Evolutionary conservation across 2,888 invertebrate genomes (phyloP).

Genomic region (Leucophenga maculata): DNA sequence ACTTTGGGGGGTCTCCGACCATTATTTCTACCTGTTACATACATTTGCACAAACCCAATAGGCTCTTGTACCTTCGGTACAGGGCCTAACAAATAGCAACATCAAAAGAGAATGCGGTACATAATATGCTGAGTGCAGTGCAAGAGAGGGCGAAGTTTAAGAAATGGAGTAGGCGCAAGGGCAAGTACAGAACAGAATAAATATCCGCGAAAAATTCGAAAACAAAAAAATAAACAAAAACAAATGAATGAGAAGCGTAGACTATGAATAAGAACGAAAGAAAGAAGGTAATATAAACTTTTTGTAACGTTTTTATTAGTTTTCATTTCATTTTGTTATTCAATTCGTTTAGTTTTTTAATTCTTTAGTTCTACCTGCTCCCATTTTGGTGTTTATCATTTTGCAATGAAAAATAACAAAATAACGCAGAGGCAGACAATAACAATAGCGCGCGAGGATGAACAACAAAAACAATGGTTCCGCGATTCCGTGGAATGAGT

Average conservation of each 20-base stretch:
- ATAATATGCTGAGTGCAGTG: neutral
- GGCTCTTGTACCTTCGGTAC: too few relatives aligned
- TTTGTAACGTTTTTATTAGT: constrained; percentile 41
- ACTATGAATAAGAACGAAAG: too few relatives aligned
- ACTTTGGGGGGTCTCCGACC: too few relatives aligned
- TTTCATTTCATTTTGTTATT: constrained; percentile 15
- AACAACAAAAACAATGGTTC: neutral
- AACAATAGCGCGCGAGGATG: neutral
- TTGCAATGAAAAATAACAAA: constrained; percentile 14
- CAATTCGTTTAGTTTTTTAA: neutral
- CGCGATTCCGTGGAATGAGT: neutral
- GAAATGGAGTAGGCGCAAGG: constrained; percentile 21
- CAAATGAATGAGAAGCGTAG: too few relatives aligned
- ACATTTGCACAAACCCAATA: too few relatives aligned
- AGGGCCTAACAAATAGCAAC: neutral
- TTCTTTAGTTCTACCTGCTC: constrained; percentile 47
- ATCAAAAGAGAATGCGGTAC: constrained; percentile 5
- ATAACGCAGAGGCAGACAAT: constrained; percentile 2
- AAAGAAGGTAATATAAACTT: neutral
- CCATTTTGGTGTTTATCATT: constrained; percentile 37
- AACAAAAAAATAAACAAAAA: constrained; percentile 42
- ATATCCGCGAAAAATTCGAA: constrained; percentile 2
- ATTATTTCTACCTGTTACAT: too few relatives aligned
- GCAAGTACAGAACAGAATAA: constrained; percentile 43
- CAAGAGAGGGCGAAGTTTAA: too few relatives aligned